Base-by-base conservation (phyloP, 2,888 invertebrate genomes). In the Eristalinus aeneus region DNA sequence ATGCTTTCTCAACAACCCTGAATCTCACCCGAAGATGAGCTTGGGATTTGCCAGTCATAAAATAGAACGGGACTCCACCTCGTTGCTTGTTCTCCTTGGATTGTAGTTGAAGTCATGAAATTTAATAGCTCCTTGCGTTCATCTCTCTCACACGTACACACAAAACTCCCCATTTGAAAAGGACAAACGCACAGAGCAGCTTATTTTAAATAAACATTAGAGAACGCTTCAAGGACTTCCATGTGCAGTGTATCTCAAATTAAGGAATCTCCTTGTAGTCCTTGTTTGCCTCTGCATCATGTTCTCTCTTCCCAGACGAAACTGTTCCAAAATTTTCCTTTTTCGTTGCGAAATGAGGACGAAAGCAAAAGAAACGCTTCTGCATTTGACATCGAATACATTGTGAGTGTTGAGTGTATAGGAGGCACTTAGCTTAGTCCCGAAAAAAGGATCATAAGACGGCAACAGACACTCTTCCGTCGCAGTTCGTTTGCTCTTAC, bases 121-220 rank as follows among this genome's bases (percentile, higher is more conserved):
- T 46, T 46, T 46, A 46, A 46, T 46, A 46, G 46, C 46, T 46
- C 46, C 46, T 46, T 46, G 16, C 16, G 12, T 12, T 39, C 39
- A 16, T 39, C n/a, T 16, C 39, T 4, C n/a, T 4, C 39, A 46
- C 2, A n/a, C 39, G n/a, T 16, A 46, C 16, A n/a, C 46, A 46
- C 46, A 8, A n/a, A 16, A 16, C 0, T 16, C 16, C 46, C 46
- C 36, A 5, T 46, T n/a, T 16, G 16, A 8, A 16, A 46, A 10
- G 1, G 16, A 16, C 46, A n/a, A 46, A 46, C 46, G n/a, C 46
- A 69, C 36, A 20, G 8, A 39, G 12, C 39, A 74, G 58, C 53
- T 69, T 64, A 69, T 78, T 83, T 69, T 60, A 69, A 83, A 74
- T 73, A 78, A 73, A 63, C 67, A 82, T 68, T 77, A 77, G 61